Conservation (phyloP, 2,113 vertebrate genomes). For the Elaphurus davidianus region DNA sequence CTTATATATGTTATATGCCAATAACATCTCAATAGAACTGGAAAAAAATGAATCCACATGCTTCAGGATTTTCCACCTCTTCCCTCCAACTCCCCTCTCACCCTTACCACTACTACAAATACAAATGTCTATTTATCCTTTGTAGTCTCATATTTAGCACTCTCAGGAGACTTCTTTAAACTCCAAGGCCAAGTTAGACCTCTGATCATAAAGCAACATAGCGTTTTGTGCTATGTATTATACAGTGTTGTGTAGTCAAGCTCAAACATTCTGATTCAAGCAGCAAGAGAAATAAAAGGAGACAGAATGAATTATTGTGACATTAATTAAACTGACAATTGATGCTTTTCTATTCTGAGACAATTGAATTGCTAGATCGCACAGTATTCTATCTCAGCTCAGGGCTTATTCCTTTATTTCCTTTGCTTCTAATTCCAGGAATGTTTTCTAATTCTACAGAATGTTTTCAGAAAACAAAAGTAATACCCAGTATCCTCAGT, state of each 20-base stretch:
- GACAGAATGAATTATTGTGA: not conserved
- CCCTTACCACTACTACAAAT: accelerated
- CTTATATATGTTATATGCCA: not conserved
- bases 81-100: not conserved
- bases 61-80: not conserved
- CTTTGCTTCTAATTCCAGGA: not conserved
- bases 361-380: not conserved
- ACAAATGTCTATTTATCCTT: not conserved
- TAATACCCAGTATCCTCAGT: not conserved
- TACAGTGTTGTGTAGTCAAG: not conserved
- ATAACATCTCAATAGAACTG: not conserved
- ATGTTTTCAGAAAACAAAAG: not conserved
- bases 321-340: not conserved
- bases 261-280: not conserved
- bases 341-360: not conserved
- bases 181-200: not conserved
- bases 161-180: not conserved
- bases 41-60: not conserved
- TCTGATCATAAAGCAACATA: not conserved
- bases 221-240: not conserved
- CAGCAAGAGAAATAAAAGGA: not conserved
- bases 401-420: not conserved
- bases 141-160: not conserved
- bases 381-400: not conserved
- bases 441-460: not conserved